Evolutionary conservation across 2,888 invertebrate species (phyloP).

Genomic region (Achlya flavicornis): DNA sequence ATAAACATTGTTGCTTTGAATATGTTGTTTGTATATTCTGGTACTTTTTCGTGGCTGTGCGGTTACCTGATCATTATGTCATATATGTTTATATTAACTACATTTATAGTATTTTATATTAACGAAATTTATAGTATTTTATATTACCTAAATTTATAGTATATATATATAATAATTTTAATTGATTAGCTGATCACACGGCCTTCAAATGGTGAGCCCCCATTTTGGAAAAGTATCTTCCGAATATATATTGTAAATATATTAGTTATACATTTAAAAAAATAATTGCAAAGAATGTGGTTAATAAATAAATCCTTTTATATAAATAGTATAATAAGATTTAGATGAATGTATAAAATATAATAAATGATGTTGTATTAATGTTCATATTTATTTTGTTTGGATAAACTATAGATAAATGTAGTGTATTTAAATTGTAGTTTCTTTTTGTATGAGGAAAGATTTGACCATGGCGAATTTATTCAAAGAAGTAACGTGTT

Average conservation of each 20-base stretch:
- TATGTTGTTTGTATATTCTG: conserved; percentile 26
- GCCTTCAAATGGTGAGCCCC: conserved; percentile 77
- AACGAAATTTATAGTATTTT: conserved; percentile 12
- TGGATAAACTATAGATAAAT: background rate
- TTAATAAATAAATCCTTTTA: background rate
- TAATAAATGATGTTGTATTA: conserved; percentile 2
- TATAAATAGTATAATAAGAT: background rate
- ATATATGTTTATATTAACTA: conserved; percentile 22
- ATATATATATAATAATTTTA: conserved; percentile 25
- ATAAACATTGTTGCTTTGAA: conserved; percentile 30
- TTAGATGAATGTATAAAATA: conserved; percentile 43
- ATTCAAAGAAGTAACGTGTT: conserved; percentile 33
- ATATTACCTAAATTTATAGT: conserved; percentile 15
- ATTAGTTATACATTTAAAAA: conserved; percentile 26
- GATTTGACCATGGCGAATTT: conserved; percentile 51
- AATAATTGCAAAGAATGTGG: background rate
- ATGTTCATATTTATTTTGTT: background rate
- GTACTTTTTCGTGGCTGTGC: conserved; percentile 67
- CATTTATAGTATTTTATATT: conserved; percentile 17
- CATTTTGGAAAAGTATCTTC: conserved; percentile 71
- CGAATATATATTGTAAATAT: conserved; percentile 12
- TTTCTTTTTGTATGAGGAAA: conserved; percentile 15
- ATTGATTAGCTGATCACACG: conserved; percentile 57
- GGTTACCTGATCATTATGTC: conserved; percentile 54
- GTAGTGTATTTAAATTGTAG: conserved; percentile 1